Evolutionary conservation across 2,888 invertebrate species (phyloP).

Genomic region (Erebia ligea): DNA sequence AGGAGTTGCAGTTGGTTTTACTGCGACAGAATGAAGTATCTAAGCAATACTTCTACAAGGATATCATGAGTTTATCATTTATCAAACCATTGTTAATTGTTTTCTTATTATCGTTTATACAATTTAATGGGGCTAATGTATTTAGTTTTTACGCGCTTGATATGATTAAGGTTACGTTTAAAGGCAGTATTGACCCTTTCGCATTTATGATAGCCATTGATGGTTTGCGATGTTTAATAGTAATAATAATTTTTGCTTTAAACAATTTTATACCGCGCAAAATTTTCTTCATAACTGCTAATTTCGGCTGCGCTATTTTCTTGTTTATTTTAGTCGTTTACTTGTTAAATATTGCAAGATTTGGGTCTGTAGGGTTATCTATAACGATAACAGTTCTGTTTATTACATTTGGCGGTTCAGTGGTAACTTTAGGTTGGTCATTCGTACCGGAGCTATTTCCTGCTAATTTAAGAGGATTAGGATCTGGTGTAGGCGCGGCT

Average conservation of each 20-base stretch:
- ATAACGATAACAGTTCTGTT: constrained; percentile 51
- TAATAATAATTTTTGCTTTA: constrained; percentile 46
- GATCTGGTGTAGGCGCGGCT: constrained; percentile 55
- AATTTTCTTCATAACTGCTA: constrained; percentile 47
- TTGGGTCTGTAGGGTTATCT: constrained; percentile 49
- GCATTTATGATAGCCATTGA: constrained; percentile 56
- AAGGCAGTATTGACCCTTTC: constrained; percentile 51
- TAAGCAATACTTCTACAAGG: constrained; percentile 40
- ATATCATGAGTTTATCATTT: constrained; percentile 46
- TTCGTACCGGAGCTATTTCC: constrained; percentile 61
- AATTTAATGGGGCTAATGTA: constrained; percentile 58
- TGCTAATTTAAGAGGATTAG: constrained; percentile 55
- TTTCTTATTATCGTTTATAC: constrained; percentile 50
- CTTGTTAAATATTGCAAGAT: constrained; percentile 41
- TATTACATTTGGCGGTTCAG: constrained; percentile 47
- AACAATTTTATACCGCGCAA: constrained; percentile 52
- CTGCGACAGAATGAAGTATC: constrained; percentile 47
- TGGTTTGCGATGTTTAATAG: constrained; percentile 47
- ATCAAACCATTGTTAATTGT: constrained; percentile 53
- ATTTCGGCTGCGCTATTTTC: constrained; percentile 45
- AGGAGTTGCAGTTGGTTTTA: constrained; percentile 52
- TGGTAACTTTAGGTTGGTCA: constrained; percentile 55
- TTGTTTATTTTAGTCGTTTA: constrained; percentile 47
- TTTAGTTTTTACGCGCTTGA: constrained; percentile 57
- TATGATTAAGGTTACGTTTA: constrained; percentile 55